Evolutionary conservation across 2,797 vertebrate genomes (phyloP).

Genomic region (Babyrousa celebensis): DNA sequence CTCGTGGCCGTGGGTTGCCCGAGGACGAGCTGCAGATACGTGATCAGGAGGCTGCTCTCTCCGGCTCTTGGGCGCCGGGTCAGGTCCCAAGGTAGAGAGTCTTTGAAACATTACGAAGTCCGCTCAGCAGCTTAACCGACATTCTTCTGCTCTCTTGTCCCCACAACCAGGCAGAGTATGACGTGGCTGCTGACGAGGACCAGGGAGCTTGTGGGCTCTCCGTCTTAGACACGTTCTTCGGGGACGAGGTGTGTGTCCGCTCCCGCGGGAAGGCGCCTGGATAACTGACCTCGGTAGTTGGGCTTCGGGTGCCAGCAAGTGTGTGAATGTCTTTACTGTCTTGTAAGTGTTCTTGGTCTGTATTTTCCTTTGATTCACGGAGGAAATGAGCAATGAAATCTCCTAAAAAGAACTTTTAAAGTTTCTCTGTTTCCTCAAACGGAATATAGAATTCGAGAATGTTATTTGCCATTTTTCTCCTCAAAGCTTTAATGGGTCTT

Average conservation of each 20-base stretch:
- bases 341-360: neutral
- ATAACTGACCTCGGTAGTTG: neutral
- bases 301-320: neutral
- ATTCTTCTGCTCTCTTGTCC: neutral
- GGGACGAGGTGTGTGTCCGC: conserved; percentile 92
- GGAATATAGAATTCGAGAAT: neutral
- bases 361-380: conserved; percentile 1
- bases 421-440: neutral
- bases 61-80: neutral
- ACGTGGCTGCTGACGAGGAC: conserved; percentile 95
- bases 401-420: neutral
- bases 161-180: conserved; percentile 94
- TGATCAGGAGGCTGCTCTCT: neutral
- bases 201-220: conserved; percentile 93
- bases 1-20: neutral
- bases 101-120: neutral
- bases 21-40: neutral
- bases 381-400: neutral
- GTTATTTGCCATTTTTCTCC: conserved; percentile 16
- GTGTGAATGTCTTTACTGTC: neutral
- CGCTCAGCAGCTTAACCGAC: neutral
- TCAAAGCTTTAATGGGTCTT: neutral
- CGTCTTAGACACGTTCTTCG: conserved; percentile 95
- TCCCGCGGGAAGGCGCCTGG: neutral
- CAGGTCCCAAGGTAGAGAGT: neutral